A percentile compares a stretch with the other conserved stretches of the same genome.
Conservation (phyloP, 2,113 vertebrate genomes). For the Irena cyanogastra region DNA sequence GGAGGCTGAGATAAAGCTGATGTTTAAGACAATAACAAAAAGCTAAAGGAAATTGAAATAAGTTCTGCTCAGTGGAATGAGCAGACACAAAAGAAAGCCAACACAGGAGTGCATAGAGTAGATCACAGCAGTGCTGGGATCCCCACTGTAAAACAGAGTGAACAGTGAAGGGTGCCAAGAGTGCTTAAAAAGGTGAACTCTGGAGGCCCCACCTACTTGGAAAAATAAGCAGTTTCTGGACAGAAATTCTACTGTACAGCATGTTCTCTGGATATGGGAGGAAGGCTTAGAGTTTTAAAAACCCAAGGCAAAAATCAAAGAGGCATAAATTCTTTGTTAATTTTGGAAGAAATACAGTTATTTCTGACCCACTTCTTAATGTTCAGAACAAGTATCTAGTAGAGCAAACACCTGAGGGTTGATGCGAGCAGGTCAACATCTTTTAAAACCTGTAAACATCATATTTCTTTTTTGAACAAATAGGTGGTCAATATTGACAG, state of each 20-base stretch:
- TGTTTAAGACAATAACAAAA: not conserved
- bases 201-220: not conserved
- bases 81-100: not conserved
- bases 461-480: not conserved
- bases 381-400: not conserved
- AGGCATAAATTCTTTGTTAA: not conserved
- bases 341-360: not conserved
- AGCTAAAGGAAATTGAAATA: not conserved
- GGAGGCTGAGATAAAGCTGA: not conserved
- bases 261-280: not conserved
- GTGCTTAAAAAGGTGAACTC: not conserved
- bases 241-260: not conserved
- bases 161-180: not conserved
- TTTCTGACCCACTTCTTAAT: not conserved
- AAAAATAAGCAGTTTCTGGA: not conserved
- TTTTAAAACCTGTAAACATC: not conserved
- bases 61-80: not conserved
- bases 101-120: rapidly evolving
- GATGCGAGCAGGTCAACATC: not conserved
- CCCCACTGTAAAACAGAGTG: not conserved
- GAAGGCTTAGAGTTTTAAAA: not conserved
- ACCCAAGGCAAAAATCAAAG: not conserved
- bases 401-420: not conserved
- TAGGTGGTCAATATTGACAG: not conserved
- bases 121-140: not conserved